Evolutionary conservation across 2,113 vertebrate genomes (phyloP).

Genomic region (Bubo blakistoni): DNA sequence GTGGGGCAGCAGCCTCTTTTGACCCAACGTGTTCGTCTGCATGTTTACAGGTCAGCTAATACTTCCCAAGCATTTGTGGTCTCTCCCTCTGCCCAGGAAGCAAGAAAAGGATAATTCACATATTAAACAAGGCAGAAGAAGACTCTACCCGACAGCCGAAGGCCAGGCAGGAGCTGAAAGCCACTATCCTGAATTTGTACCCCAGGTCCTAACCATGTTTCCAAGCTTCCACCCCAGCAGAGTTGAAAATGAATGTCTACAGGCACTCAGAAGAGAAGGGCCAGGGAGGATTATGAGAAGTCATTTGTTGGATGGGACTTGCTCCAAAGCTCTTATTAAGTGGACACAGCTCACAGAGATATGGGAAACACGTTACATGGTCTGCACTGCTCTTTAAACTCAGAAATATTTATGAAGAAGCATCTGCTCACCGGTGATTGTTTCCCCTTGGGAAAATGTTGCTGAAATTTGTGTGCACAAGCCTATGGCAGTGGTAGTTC

Average conservation of each 20-base stretch:
- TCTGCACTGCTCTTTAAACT: not conserved
- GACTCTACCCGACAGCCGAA: not conserved
- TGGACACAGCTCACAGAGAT: not conserved
- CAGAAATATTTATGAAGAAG: not conserved
- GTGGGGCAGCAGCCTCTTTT: not conserved
- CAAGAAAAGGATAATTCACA: not conserved
- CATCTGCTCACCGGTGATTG: not conserved
- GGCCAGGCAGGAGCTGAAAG: not conserved
- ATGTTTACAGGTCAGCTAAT: not conserved
- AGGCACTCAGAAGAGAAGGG: not conserved
- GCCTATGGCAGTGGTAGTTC: not conserved
- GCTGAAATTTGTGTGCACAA: not conserved
- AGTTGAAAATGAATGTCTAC: not conserved
- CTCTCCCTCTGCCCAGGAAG: not conserved
- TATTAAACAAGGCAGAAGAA: not conserved
- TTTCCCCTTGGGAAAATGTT: not conserved
- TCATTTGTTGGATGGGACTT: not conserved
- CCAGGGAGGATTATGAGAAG: not conserved
- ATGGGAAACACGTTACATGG: not conserved
- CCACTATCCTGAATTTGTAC: not conserved
- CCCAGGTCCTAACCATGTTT: not conserved
- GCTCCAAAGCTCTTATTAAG: not conserved
- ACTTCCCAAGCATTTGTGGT: not conserved
- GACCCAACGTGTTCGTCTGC: accelerated
- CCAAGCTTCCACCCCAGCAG: not conserved